Percentiles rank a stretch among this genome's conserved stretches.
phyloP scores from a whole-genome alignment of 2,888 invertebrate genomes.

The Leucania comma region DNA sequence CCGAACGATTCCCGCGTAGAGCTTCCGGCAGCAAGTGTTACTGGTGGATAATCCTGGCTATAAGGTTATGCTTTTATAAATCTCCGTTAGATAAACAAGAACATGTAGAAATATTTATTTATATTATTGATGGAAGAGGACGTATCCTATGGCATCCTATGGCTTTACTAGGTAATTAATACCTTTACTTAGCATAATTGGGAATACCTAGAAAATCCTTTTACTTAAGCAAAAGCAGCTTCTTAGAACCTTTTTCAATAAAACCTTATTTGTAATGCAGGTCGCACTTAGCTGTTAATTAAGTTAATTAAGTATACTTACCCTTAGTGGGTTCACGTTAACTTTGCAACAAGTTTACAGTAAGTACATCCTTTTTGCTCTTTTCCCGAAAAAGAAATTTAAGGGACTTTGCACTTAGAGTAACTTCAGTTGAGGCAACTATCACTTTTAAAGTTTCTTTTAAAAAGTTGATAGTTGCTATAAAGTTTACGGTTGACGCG shows the following conservation, averaged over 20 bases:
- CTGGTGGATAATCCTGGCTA: too few relatives aligned
- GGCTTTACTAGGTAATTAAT: background rate
- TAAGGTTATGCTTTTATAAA: too few relatives aligned
- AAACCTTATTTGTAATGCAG: background rate
- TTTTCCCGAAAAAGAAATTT: too few relatives aligned
- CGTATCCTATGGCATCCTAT: background rate
- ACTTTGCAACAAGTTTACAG: conserved; percentile 1
- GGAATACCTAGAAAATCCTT: background rate
- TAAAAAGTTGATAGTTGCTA: too few relatives aligned
- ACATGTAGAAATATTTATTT: too few relatives aligned
- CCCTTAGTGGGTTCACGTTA: conserved; percentile 1
- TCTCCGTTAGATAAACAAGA: too few relatives aligned
- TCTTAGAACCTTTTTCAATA: background rate
- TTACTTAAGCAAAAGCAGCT: background rate
- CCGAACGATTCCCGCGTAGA: too few relatives aligned
- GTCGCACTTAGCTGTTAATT: background rate
- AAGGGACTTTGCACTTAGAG: too few relatives aligned
- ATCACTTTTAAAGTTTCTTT: too few relatives aligned
- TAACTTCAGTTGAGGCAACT: too few relatives aligned
- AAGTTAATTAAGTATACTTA: background rate
- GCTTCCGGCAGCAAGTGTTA: too few relatives aligned
- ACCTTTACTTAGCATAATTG: background rate
- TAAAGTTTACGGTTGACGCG: too few relatives aligned
- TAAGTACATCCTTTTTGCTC: background rate
- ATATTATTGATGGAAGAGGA: background rate